phyloP scores from a whole-genome alignment of 2,888 invertebrate species.

The Acanthopleura granulata region DNA sequence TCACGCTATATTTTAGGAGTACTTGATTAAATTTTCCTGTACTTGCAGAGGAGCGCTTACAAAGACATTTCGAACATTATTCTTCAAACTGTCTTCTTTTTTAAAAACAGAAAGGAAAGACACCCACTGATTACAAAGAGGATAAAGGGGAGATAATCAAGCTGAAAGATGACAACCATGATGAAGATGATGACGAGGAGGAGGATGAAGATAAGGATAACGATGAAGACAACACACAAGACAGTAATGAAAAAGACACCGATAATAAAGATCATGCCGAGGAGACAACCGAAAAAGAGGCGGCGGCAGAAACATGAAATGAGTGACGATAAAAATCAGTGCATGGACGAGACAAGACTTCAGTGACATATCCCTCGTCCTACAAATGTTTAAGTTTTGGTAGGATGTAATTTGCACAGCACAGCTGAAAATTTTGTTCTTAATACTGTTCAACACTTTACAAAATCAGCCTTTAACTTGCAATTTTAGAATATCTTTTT shows the following conservation, averaged over 20 bases:
- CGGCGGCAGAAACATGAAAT: background rate
- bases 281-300: constrained; percentile 21
- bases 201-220: constrained; percentile 41
- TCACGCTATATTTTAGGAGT: too few species aligned
- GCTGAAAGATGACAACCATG: constrained; percentile 28
- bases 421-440: too few species aligned
- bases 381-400: too few species aligned
- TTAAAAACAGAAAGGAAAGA: constrained; percentile 37
- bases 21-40: too few species aligned
- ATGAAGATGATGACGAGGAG: constrained; percentile 39
- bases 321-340: too few species aligned
- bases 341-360: too few species aligned
- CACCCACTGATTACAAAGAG: constrained; percentile 46
- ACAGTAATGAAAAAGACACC: constrained; percentile 10
- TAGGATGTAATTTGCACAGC: too few species aligned
- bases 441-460: too few species aligned
- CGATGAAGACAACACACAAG: constrained; percentile 28
- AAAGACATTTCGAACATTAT: background rate
- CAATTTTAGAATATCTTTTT: too few species aligned
- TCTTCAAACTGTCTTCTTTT: background rate
- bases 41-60: too few species aligned
- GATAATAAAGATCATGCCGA: constrained; percentile 8
- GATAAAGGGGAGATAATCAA: constrained; percentile 43
- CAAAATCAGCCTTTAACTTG: too few species aligned
- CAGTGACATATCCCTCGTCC: too few species aligned